Evolutionary conservation across 2,888 invertebrate genomes (phyloP), one percentile per base, ranked within the genome.

Genomic region (Brachyptera risi): DNA sequence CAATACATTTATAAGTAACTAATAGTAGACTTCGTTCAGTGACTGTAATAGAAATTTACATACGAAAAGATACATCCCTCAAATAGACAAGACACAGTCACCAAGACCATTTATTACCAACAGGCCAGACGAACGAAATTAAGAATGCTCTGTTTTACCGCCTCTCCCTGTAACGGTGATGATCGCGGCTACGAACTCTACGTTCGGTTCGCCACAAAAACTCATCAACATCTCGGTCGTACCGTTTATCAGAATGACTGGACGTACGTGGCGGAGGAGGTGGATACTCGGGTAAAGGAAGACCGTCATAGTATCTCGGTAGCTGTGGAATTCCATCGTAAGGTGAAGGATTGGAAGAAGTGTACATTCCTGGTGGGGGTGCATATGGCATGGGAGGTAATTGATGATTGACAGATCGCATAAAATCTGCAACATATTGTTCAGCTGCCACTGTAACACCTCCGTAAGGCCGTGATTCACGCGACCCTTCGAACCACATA

Each of bases 211-310:
- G 84, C 82, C 91, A 88, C 62, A 93, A 76, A 75, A 92, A 93
- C 73, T 93, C 92, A 75, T 93, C 87, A 23, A 92, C 92, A 61
- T 91, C 90, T 56, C 92, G 84, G 73, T 95, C 95, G 75, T 94
- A 95, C 56, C 89, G 81, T 71, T 88, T 88, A 67, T 89, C 88
- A 69, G 84, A 81, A 68, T 82, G 78, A 70, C 82, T 76, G 71
- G 85, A 79, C 1, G 77, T 76, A 58, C 79, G 75, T 58, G 79
- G 73, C 56, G 79, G 76, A 44, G 87, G 83, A n/a, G n/a, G n/a
- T n/a, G n/a, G n/a, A 75, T 90, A 93, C 68, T 92, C 93, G 9
- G 87, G 85, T 64, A 88, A 72, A 40, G 88, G 85, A 58, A 89
- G 78, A 27, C 87, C 86, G 67, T 90, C 89, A 70, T 93, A 93